phyloP scores from a whole-genome alignment of 37 sponge, comb jelly and placozoan genomes.

The Geodia barretti region DNA sequence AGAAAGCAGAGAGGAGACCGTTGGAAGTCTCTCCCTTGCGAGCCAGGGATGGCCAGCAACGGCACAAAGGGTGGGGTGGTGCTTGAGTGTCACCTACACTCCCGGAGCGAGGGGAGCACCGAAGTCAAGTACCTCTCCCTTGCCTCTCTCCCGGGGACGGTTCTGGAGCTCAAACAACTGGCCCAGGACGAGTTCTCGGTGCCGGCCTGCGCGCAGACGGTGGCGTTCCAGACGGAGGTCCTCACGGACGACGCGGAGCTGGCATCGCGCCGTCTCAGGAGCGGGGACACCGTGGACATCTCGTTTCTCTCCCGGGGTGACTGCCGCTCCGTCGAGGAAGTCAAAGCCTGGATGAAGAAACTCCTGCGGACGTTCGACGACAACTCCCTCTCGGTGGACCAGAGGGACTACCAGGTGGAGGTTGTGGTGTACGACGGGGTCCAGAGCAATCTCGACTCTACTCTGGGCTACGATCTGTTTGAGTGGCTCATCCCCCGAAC shows the following conservation, averaged over 20 bases:
- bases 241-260: conserved; percentile 1
- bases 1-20: no score
- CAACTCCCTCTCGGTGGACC: no score
- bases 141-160: background rate
- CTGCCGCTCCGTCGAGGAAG: background rate
- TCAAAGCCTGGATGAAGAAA: conserved; percentile 4
- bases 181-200: conserved; percentile 6
- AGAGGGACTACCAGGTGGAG: background rate
- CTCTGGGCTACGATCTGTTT: background rate
- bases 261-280: background rate
- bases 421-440: background rate
- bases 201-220: conserved; percentile 5
- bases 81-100: background rate
- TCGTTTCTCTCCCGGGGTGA: conserved; percentile 1
- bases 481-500: conserved; percentile 11
- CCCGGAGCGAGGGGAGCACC: background rate
- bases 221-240: background rate
- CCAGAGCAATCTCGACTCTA: background rate
- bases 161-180: conserved; percentile 5
- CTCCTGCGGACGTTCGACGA: background rate
- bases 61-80: no score
- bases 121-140: background rate
- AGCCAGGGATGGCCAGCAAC: no score
- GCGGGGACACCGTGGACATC: conserved; percentile 9
- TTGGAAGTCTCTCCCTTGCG: no score